phyloP scores from a whole-genome alignment of 2,113 vertebrate genomes.

The Azemiops feae region DNA sequence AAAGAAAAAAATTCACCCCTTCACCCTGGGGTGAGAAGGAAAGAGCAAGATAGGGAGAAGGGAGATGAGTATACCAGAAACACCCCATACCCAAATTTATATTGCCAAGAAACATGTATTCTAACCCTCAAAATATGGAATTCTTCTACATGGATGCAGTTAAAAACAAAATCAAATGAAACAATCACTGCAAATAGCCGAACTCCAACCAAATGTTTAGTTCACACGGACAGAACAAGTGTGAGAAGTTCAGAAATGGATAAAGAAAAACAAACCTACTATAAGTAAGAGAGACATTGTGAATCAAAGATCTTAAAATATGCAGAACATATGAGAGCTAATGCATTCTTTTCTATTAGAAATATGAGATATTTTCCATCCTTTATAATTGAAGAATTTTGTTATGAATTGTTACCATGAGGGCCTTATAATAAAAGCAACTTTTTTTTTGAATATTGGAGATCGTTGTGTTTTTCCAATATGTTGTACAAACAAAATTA shows the following conservation, averaged over 20 bases:
- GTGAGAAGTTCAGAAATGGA: neutral
- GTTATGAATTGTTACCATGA: slow-evolving; percentile 14
- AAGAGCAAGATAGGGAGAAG: slow-evolving; percentile 11
- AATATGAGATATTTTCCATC: neutral
- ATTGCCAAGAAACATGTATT: neutral
- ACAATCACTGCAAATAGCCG: neutral
- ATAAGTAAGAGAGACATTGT: neutral
- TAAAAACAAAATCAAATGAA: neutral
- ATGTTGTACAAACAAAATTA: neutral
- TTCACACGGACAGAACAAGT: neutral
- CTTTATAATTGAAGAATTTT: slow-evolving; percentile 20
- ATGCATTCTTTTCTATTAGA: neutral
- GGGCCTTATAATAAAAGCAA: slow-evolving; percentile 20
- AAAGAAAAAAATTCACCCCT: neutral
- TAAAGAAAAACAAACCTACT: neutral
- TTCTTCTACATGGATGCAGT: slow-evolving; percentile 6
- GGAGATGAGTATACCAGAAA: neutral
- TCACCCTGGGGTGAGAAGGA: slow-evolving; percentile 11
- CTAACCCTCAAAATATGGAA: neutral
- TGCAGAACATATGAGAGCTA: neutral
- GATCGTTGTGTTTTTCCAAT: neutral
- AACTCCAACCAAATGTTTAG: neutral
- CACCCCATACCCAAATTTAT: neutral
- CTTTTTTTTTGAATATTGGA: neutral
- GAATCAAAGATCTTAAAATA: slow-evolving; percentile 3